Evolutionary conservation across 1,140 invertebrate genomes (phyloP).

Genomic region (Cherax destructor): DNA sequence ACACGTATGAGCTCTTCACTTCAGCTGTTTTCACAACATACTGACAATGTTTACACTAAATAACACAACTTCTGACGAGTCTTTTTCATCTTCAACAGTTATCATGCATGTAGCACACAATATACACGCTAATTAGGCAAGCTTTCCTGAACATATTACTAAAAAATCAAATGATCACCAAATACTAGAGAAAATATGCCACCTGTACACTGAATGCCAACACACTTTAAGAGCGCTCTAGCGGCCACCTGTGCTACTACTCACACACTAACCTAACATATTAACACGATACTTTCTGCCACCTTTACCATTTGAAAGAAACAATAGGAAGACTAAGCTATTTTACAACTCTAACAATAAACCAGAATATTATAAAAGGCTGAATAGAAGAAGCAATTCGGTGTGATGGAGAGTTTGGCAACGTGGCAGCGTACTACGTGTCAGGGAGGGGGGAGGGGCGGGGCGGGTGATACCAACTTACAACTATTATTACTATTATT

Average conservation of each 20-base stretch:
- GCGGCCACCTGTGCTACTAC: slow-evolving; percentile 1
- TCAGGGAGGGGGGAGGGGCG: neutral
- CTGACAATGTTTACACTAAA: neutral
- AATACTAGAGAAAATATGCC: slow-evolving; percentile 36
- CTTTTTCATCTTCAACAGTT: neutral
- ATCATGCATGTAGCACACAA: neutral
- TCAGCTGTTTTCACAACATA: neutral
- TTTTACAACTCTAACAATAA: neutral
- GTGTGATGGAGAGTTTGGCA: neutral
- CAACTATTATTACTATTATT: no score
- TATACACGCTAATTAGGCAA: neutral
- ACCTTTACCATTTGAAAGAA: neutral
- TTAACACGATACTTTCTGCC: neutral
- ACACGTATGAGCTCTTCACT: neutral
- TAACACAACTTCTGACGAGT: neutral
- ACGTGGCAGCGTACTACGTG: slow-evolving; percentile 20
- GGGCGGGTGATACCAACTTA: neutral
- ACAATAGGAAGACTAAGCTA: neutral
- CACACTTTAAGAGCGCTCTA: neutral
- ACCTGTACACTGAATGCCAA: slow-evolving; percentile 12
- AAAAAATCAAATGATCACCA: neutral
- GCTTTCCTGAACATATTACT: neutral
- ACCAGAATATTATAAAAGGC: neutral
- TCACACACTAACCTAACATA: neutral
- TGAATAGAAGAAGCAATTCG: neutral